phyloP scores from a whole-genome alignment of 2,888 invertebrate genomes.

The Cremastinae sp. region DNA sequence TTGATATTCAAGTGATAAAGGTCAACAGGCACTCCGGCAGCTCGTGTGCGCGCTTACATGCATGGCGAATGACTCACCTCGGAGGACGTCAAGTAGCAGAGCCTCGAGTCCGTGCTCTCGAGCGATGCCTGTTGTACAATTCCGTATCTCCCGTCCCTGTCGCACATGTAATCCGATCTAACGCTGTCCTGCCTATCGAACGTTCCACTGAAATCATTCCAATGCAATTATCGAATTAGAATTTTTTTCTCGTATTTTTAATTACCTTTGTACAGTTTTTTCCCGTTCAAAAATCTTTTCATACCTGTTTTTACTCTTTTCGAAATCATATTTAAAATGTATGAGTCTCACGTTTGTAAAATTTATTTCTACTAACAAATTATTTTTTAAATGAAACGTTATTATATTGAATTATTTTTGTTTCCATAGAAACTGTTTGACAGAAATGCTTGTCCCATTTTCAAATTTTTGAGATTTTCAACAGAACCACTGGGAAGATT shows the following conservation, averaged over 20 bases:
- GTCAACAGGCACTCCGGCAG: conserved; percentile 68
- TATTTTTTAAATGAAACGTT: no score
- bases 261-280: no score
- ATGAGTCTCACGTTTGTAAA: no score
- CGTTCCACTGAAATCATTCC: conserved; percentile 85
- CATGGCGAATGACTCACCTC: conserved; percentile 87
- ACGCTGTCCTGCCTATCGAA: conserved; percentile 95
- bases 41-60: conserved; percentile 19
- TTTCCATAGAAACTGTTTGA: no score
- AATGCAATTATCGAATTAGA: conserved; percentile 23
- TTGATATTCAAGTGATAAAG: conserved; percentile 69
- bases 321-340: no score
- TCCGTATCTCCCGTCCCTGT: conserved; percentile 91
- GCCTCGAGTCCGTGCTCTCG: conserved; percentile 95
- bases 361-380: no score
- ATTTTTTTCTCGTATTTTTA: conserved; percentile 18
- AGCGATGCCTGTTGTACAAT: conserved; percentile 96
- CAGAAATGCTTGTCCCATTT: no score
- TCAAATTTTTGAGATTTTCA: no score
- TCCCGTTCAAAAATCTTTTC: no score
- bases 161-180: conserved; percentile 94
- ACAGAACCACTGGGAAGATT: not conserved
- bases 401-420: no score
- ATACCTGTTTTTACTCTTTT: no score
- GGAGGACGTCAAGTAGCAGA: conserved; percentile 96